Base-by-base conservation (phyloP, 2,797 vertebrate genomes). In the Margarornis squamiger region DNA sequence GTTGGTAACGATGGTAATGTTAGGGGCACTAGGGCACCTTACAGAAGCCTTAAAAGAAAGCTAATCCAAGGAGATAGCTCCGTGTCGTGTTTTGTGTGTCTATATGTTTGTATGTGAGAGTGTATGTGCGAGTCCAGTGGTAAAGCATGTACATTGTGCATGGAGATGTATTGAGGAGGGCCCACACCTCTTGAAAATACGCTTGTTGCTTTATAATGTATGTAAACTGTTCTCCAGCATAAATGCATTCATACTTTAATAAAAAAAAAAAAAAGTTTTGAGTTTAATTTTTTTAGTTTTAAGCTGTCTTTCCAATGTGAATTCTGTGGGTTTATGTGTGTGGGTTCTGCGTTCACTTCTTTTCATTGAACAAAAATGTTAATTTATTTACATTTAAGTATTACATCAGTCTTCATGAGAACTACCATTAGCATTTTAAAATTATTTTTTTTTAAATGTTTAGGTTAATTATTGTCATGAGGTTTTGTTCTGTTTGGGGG, bases 211-310 rank as follows among this genome's bases (percentile, higher is more conserved):
- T 98, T 97, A 90, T 88, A 82, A 89, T 95, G 95, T 97, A 97
- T 98, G 97, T 97, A 98, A 98, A 97, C 95, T 89, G 79, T 97
- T 97, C 96, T 97, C 55, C 94, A 97, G 97, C 96, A 74, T 97
- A 97, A 97, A 97, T 97, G 88, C 97, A 93, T 98, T 97, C 97
- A 94, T 97, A 97, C 97, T 97, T 98, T 97, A 98, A 98, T 98
- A 98, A 98, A 98, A 97, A 96, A 41, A 38, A 36, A 36, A 94
- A 97, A 94, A 92, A 94, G 91, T 96, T 98, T 77, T 96, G 96
- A 95, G 59, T 97, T 96, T 95, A 97, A 96, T 29, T 52, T 34
- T 89, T 92, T 74, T 94, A 55, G 48, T 96, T 95, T 95, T 86
- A 82, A 94, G 67, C 71, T 95, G 83, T 93, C 59, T 92, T 79